A percentile compares a stretch with the other conserved stretches of the same genome.
These are phyloP conservation scores for Synanthedon vespiformis DNA, from an alignment of 2,888 invertebrate species.

Conservation along the genomic window DNA sequence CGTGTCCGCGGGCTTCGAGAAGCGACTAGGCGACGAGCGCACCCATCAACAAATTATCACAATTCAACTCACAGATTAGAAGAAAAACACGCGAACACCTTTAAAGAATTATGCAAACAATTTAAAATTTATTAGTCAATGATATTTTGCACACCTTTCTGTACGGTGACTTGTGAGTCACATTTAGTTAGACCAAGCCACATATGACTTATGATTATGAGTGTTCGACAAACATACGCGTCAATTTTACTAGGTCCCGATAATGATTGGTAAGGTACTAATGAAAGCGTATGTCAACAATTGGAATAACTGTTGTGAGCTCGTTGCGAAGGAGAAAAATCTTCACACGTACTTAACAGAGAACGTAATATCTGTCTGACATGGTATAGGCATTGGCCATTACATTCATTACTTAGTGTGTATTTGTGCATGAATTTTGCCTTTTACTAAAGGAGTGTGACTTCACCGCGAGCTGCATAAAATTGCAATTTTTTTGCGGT, in stretches of 20 bases:
- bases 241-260: slow-evolving; percentile 17
- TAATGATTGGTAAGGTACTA: slow-evolving; percentile 22
- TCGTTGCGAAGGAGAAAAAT: slow-evolving; percentile 23
- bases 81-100: slow-evolving; percentile 14
- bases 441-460: background rate
- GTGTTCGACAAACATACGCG: slow-evolving; percentile 11
- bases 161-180: slow-evolving; percentile 8
- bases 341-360: slow-evolving; percentile 36
- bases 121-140: slow-evolving; percentile 11
- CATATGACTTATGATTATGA: background rate
- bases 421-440: background rate
- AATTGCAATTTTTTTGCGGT: slow-evolving; percentile 1
- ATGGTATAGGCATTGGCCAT: too few relatives aligned
- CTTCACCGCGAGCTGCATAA: too few relatives aligned
- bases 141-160: slow-evolving; percentile 10
- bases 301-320: slow-evolving; percentile 32
- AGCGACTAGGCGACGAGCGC: slow-evolving; percentile 21
- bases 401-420: background rate
- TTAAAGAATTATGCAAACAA: slow-evolving; percentile 4
- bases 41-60: slow-evolving; percentile 58
- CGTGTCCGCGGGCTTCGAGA: slow-evolving; percentile 19
- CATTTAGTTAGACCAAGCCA: slow-evolving; percentile 6
- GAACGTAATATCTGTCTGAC: too few relatives aligned
- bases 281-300: slow-evolving; percentile 29
- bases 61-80: slow-evolving; percentile 25